Evolutionary conservation across 2,113 vertebrate genomes (phyloP).

Genomic region (Melanerpes aurifrons): DNA sequence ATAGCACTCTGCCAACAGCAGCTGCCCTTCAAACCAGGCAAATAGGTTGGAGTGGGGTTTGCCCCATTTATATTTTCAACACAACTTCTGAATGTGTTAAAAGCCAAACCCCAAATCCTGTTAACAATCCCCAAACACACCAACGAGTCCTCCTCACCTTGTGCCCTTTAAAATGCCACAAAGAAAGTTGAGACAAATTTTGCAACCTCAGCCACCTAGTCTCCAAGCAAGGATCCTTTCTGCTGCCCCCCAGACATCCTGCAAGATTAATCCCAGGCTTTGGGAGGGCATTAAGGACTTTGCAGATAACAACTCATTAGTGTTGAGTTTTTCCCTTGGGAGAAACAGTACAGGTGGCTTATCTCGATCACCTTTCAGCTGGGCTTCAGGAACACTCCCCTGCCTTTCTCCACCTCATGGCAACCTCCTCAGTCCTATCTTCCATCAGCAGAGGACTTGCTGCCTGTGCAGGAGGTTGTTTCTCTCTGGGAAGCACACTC

Average conservation of each 20-base stretch:
- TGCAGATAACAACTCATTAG: fast-evolving
- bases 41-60: background rate
- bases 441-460: background rate
- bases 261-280: background rate
- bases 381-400: background rate
- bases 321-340: background rate
- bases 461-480: background rate
- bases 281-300: background rate
- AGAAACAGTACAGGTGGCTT: background rate
- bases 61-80: background rate
- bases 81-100: background rate
- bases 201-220: background rate
- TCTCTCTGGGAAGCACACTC: background rate
- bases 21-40: background rate
- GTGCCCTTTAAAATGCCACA: background rate
- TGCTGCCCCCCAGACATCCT: background rate
- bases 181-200: background rate
- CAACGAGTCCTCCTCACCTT: background rate
- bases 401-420: background rate
- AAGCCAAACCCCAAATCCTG: background rate
- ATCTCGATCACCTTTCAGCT: background rate
- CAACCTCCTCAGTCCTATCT: background rate
- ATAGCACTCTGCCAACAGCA: background rate
- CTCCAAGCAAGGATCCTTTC: background rate
- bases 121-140: background rate